Conservation (phyloP, 2,888 invertebrate genomes). For the Acutogordius australiensis region DNA sequence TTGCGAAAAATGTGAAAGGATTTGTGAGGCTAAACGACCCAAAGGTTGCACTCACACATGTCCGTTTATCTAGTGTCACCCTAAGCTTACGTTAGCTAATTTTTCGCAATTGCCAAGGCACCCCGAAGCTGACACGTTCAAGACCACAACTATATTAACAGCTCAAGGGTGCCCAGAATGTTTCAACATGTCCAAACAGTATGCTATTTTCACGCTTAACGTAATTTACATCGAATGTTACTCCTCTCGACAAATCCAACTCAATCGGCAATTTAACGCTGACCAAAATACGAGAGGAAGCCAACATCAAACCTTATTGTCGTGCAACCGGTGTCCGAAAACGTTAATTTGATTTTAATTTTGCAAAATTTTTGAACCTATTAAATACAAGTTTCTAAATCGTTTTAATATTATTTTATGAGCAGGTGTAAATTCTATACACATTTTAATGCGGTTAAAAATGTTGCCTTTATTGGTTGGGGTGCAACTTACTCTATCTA, state of each 20-base stretch:
- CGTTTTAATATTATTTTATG: too few species aligned
- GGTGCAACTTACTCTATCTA: too few species aligned
- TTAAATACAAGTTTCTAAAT: too few species aligned
- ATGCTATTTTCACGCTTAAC: background rate
- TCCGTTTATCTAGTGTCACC: background rate
- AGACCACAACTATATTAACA: too few species aligned
- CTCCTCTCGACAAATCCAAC: background rate
- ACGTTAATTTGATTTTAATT: too few species aligned
- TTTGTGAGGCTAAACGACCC: background rate
- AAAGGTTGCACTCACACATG: background rate
- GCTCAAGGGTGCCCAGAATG: background rate
- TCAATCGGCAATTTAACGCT: background rate
- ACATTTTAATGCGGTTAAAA: too few species aligned
- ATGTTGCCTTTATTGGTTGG: too few species aligned
- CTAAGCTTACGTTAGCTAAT: too few species aligned
- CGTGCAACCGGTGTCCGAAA: background rate
- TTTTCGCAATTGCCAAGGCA: too few species aligned
- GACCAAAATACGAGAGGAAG: background rate
- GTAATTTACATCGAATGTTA: background rate
- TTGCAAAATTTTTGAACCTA: too few species aligned
- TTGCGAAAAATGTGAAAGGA: background rate
- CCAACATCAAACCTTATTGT: background rate
- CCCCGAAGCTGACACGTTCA: too few species aligned
- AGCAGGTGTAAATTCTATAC: too few species aligned
- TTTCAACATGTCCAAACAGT: background rate